Percentiles rank a stretch among this genome's conserved stretches.
Conservation (phyloP, 2,113 vertebrate genomes). For the Parus major region DNA sequence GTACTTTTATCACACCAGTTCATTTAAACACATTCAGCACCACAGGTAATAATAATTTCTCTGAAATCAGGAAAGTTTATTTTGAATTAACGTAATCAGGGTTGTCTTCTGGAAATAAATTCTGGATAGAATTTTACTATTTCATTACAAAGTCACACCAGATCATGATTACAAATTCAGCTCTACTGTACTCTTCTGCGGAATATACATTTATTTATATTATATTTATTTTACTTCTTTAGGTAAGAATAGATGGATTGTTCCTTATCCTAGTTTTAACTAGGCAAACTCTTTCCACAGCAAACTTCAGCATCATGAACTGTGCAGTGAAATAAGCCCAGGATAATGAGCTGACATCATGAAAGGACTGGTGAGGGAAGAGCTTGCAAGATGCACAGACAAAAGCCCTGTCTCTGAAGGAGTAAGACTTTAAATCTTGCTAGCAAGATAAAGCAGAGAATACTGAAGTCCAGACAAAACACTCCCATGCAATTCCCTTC, state of each 20-base stretch:
- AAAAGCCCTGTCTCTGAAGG: background rate
- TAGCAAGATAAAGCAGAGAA: background rate
- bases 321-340: background rate
- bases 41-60: background rate
- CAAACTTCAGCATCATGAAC: background rate
- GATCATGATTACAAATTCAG: background rate
- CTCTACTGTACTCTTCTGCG: background rate
- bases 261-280: background rate
- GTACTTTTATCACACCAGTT: background rate
- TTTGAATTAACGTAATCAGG: background rate
- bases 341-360: background rate
- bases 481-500: background rate
- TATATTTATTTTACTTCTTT: background rate
- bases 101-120: background rate
- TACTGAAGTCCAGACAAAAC: slow-evolving; percentile 4
- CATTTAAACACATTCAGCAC: background rate
- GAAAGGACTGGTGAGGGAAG: background rate
- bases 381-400: background rate
- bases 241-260: background rate
- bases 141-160: background rate
- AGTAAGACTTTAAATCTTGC: background rate
- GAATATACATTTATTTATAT: background rate
- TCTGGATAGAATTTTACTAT: background rate
- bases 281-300: background rate
- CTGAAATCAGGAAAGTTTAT: background rate